Percentiles rank a stretch among this genome's conserved stretches.
Evolutionary conservation across 2,113 vertebrate genomes (phyloP).

Genomic region (Melanerpes aurifrons): DNA sequence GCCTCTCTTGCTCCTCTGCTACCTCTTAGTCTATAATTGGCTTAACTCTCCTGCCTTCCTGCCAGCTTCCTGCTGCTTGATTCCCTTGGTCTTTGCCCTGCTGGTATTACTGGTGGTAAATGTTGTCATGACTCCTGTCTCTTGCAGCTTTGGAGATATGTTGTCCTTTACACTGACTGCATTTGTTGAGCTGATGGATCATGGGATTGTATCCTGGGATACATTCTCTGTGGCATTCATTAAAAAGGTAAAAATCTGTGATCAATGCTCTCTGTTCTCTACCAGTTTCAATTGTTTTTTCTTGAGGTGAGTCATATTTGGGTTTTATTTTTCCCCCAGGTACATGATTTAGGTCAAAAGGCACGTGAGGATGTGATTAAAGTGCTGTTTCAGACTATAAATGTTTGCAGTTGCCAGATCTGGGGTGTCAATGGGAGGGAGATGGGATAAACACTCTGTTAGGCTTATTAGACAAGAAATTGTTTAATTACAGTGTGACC

Average conservation of each 20-base stretch:
- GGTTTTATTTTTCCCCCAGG: rapidly evolving
- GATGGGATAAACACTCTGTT: not conserved
- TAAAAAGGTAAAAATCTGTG: conserved; percentile 89
- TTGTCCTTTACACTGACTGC: conserved; percentile 97
- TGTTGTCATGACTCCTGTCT: conserved; percentile 63
- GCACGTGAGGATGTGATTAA: not conserved
- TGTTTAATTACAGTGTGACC: not conserved
- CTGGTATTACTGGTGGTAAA: conserved; percentile 36
- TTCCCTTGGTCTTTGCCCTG: not conserved
- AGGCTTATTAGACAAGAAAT: not conserved
- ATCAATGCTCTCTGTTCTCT: not conserved
- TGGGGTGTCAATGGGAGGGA: not conserved
- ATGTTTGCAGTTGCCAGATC: not conserved
- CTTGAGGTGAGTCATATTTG: not conserved
- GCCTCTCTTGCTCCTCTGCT: conserved; percentile 50
- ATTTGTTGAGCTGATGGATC: conserved; percentile 99
- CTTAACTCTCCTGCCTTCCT: conserved; percentile 30
- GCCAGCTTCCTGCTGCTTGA: conserved; percentile 33
- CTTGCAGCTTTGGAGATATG: conserved; percentile 96
- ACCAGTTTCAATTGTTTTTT: not conserved
- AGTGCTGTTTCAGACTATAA: not conserved
- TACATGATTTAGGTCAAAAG: not conserved
- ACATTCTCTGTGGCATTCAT: conserved; percentile 99
- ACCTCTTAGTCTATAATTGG: conserved; percentile 10
- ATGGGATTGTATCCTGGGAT: conserved; percentile 98